phyloP scores from a whole-genome alignment of 23 tunicate genomes.

The Oikopleura dioica region DNA sequence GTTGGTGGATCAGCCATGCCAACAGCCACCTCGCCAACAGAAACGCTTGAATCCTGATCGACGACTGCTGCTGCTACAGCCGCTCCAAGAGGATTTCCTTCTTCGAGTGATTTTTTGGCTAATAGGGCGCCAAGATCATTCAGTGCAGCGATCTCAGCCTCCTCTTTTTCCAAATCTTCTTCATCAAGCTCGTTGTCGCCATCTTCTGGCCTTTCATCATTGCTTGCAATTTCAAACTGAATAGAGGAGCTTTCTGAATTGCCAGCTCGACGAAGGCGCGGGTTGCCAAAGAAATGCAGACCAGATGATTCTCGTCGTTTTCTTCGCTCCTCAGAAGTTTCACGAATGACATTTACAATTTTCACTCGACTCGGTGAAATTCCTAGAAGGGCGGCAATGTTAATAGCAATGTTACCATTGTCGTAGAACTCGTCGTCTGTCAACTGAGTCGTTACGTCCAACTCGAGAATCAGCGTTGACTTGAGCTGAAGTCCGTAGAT shows the following conservation, averaged over 20 bases:
- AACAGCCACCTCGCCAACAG: neutral
- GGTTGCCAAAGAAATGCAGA: no score
- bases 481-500: neutral
- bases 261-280: no score
- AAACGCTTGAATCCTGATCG: no score
- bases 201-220: no score
- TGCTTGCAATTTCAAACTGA: no score
- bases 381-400: neutral
- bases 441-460: neutral
- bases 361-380: neutral
- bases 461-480: neutral
- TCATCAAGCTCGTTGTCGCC: no score
- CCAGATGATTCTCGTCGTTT: neutral
- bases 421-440: neutral
- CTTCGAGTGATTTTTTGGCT: neutral
- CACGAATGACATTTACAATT: neutral
- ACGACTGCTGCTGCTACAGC: no score
- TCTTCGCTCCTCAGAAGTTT: neutral
- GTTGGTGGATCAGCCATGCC: neutral
- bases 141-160: neutral
- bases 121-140: neutral
- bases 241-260: no score
- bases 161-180: no score
- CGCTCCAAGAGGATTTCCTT: neutral
- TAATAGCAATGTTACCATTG: neutral